Evolutionary conservation across 2,888 invertebrate species (phyloP).

Genomic region (Drosophila picticornis): DNA sequence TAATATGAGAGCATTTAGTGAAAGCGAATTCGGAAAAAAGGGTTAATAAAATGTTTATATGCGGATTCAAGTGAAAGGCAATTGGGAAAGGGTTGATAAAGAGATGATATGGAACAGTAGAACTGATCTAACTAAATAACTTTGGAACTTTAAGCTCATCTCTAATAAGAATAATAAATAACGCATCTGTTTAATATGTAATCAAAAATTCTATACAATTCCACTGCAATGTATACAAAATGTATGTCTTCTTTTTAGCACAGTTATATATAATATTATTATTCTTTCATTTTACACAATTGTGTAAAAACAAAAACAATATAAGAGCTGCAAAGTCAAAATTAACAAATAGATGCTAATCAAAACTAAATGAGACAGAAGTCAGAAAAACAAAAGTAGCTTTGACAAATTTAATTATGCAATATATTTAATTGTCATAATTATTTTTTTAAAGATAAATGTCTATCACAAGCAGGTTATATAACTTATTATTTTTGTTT

Average conservation of each 20-base stretch:
- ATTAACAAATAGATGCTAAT: not conserved
- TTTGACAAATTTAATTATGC: not conserved
- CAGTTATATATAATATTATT: not conserved
- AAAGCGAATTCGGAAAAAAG: slow-evolving; percentile 6
- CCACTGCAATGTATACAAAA: not conserved
- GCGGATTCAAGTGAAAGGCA: slow-evolving; percentile 1
- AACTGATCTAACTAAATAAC: not conserved
- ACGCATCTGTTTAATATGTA: not conserved
- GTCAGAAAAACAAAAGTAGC: not conserved
- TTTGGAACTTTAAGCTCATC: not conserved
- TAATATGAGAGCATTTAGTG: slow-evolving; percentile 3
- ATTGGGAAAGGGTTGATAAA: not conserved
- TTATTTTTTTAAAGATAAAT: not conserved
- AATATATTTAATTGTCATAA: not conserved
- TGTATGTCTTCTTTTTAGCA: not conserved
- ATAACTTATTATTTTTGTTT: not conserved
- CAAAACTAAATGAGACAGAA: not conserved
- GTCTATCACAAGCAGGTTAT: not conserved
- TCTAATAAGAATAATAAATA: not conserved
- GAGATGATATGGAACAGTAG: not conserved
- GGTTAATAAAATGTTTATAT: not conserved
- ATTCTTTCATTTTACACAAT: not conserved
- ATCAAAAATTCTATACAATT: not conserved
- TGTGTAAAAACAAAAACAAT: not conserved
- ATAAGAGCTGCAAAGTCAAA: not conserved